These are phyloP conservation scores for Lophius piscatorius DNA, from an alignment of 2,113 vertebrate species.

Conservation along the genomic window DNA sequence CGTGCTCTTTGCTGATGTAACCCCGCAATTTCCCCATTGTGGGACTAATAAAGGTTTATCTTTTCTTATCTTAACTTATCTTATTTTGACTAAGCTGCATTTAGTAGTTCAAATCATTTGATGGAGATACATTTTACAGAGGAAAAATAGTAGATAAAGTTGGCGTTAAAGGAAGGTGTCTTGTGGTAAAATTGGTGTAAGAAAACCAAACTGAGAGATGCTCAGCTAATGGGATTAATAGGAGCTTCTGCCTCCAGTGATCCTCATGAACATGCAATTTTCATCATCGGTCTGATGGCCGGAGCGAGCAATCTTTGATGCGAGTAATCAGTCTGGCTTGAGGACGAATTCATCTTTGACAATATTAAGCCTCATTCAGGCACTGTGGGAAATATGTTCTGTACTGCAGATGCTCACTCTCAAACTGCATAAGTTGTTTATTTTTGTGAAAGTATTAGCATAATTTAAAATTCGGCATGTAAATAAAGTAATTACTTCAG, in stretches of 20 bases:
- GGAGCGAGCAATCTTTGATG: constrained; percentile 43
- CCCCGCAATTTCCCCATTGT: too few species aligned
- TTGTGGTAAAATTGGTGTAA: constrained; percentile 1
- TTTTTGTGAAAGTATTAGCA: constrained; percentile 32
- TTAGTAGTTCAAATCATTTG: too few species aligned
- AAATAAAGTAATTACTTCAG: constrained; percentile 27
- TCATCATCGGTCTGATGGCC: constrained; percentile 38
- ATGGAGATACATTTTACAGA: too few species aligned
- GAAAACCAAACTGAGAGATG: constrained; percentile 20
- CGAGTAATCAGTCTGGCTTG: constrained; percentile 50
- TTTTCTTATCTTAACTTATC: too few species aligned
- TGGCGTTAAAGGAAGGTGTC: background rate
- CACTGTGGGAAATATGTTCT: constrained; percentile 33
- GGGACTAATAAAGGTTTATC: too few species aligned
- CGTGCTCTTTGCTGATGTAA: too few species aligned
- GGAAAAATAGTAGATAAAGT: constrained; percentile 18
- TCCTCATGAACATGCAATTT: constrained; percentile 36
- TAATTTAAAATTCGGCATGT: constrained; percentile 33
- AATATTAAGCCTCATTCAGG: constrained; percentile 6
- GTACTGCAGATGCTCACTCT: constrained; percentile 19
- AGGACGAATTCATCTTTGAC: constrained; percentile 44
- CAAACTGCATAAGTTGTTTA: constrained; percentile 9
- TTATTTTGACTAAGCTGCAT: too few species aligned
- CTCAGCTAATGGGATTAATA: constrained; percentile 21
- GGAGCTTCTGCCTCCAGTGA: constrained; percentile 30